These are phyloP conservation scores for Geotrupes spiniger DNA, from an alignment of 2,888 invertebrate genomes.

Conservation along the genomic window DNA sequence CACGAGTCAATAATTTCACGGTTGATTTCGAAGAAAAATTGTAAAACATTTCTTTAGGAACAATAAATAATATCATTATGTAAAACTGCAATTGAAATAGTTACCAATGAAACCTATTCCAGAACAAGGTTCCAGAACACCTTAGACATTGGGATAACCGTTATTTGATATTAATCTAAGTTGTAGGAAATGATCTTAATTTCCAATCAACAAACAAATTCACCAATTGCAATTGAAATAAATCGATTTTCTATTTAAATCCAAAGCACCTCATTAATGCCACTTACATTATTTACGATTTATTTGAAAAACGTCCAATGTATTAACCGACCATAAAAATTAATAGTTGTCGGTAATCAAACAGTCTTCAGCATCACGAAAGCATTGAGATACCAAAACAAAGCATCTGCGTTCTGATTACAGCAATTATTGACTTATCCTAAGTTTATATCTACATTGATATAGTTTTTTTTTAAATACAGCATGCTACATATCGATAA, in stretches of 20 bases:
- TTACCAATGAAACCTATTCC: too few species aligned
- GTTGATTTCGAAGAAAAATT: conserved; percentile 5
- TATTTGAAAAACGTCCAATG: too few species aligned
- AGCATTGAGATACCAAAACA: conserved; percentile 2
- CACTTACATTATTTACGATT: too few species aligned
- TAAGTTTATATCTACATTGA: conserved; percentile 8
- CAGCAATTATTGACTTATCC: background rate
- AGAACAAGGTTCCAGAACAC: too few species aligned
- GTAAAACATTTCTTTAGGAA: background rate
- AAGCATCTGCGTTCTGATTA: background rate
- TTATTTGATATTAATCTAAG: too few species aligned
- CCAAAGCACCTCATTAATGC: too few species aligned
- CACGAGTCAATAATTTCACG: too few species aligned
- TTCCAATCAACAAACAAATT: too few species aligned
- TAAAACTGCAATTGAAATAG: background rate
- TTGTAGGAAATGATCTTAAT: too few species aligned
- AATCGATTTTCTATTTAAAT: too few species aligned
- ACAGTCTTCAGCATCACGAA: background rate
- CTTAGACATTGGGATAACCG: too few species aligned
- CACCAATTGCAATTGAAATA: too few species aligned
- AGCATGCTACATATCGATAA: conserved; percentile 8
- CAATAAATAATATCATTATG: background rate
- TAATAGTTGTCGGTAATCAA: background rate
- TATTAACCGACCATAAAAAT: conserved; percentile 3
- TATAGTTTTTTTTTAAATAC: conserved; percentile 3